These are phyloP conservation scores for Columba janthina DNA, from an alignment of 2,113 vertebrate species.

Conservation along the genomic window DNA sequence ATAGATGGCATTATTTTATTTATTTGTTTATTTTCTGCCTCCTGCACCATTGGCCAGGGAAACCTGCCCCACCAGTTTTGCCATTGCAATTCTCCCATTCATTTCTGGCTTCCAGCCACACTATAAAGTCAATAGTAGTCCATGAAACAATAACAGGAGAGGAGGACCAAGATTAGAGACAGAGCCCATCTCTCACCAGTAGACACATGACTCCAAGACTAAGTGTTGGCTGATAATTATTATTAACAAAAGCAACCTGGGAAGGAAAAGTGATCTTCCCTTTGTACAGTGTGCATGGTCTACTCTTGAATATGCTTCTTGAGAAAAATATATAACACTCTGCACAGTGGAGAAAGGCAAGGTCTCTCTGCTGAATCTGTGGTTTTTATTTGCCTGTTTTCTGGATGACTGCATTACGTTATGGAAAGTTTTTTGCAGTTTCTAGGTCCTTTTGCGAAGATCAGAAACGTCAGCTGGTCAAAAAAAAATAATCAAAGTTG, in stretches of 20 bases:
- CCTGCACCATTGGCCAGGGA: slow-evolving; percentile 33
- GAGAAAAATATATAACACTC: slow-evolving; percentile 18
- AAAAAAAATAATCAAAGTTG: slow-evolving; percentile 35
- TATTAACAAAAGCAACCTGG: slow-evolving; percentile 39
- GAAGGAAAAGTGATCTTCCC: slow-evolving; percentile 57
- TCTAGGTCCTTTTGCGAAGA: neutral
- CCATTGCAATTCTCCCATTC: slow-evolving; percentile 41
- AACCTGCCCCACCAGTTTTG: slow-evolving; percentile 65
- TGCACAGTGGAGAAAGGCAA: neutral
- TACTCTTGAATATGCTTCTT: slow-evolving; percentile 13
- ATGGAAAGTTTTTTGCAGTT: slow-evolving; percentile 19
- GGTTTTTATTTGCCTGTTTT: slow-evolving; percentile 19
- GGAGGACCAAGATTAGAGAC: slow-evolving; percentile 46
- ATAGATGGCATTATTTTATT: slow-evolving; percentile 55
- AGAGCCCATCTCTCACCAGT: slow-evolving; percentile 44
- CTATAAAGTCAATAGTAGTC: slow-evolving; percentile 68
- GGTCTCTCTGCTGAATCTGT: neutral
- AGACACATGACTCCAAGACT: slow-evolving; percentile 30
- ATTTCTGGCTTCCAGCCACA: slow-evolving; percentile 36
- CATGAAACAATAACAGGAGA: slow-evolving; percentile 66
- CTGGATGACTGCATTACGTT: neutral
- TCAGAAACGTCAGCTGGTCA: neutral
- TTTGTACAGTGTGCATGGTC: neutral
- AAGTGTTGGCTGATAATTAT: slow-evolving; percentile 53
- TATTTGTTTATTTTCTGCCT: slow-evolving; percentile 56